phyloP scores from a whole-genome alignment of 2,888 invertebrate genomes.

The Stenodema calcarata region DNA sequence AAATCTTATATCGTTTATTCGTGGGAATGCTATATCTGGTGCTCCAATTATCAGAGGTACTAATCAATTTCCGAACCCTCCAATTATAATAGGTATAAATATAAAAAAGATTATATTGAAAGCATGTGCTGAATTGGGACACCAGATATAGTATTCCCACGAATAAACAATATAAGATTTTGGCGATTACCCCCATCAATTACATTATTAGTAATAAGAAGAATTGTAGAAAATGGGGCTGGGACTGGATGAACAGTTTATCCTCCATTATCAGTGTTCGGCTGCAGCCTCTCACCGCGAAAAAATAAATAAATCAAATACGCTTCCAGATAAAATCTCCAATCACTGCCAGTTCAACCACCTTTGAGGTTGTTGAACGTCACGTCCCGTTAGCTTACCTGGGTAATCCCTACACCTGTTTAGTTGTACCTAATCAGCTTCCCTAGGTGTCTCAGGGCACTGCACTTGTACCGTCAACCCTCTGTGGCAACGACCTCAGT shows the following conservation, averaged over 20 bases:
- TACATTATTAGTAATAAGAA: conserved; percentile 69
- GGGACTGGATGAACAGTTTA: conserved; percentile 36
- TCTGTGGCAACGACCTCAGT: too few species aligned
- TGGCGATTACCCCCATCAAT: conserved; percentile 77
- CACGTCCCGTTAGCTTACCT: too few species aligned
- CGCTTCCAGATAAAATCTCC: too few species aligned
- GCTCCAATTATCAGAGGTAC: conserved; percentile 77
- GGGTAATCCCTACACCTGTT: too few species aligned
- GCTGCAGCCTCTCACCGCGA: too few species aligned
- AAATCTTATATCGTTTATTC: conserved; percentile 86
- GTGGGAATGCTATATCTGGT: conserved; percentile 82
- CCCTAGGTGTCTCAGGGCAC: too few species aligned
- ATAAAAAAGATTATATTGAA: conserved; percentile 85
- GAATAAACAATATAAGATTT: conserved; percentile 86
- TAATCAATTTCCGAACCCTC: conserved; percentile 85
- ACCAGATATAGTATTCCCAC: conserved; percentile 82
- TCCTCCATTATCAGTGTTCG: conserved; percentile 14
- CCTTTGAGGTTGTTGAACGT: too few species aligned
- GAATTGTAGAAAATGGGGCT: conserved; percentile 20
- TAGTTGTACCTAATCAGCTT: too few species aligned
- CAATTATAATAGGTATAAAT: conserved; percentile 77
- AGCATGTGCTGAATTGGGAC: conserved; percentile 78
- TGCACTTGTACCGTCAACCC: too few species aligned
- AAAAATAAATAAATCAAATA: too few species aligned
- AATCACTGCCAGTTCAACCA: too few species aligned